These are phyloP conservation scores for Drosophila ustulata DNA, from an alignment of 2,888 invertebrate genomes.

Conservation along the genomic window DNA sequence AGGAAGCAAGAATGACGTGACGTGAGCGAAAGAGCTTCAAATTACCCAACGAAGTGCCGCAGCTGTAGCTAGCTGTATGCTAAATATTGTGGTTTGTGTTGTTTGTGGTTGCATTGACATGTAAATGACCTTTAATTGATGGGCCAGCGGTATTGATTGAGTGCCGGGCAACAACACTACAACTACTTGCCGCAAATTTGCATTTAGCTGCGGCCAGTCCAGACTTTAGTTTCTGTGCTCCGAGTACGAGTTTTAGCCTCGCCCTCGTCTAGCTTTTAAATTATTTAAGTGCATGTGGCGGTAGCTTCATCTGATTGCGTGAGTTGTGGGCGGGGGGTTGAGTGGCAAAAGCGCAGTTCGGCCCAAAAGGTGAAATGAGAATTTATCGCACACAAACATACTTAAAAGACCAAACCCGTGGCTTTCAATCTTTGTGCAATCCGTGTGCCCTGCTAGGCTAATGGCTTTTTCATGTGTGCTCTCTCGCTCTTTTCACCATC, in stretches of 20 bases:
- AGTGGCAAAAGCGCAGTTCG: slow-evolving; percentile 69
- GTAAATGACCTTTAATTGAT: slow-evolving; percentile 80
- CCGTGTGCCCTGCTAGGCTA: slow-evolving; percentile 48
- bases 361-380: slow-evolving; percentile 61
- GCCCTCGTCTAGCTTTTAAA: slow-evolving; percentile 56
- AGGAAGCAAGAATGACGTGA: slow-evolving; percentile 51
- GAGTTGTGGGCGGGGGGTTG: not conserved
- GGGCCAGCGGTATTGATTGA: slow-evolving; percentile 69
- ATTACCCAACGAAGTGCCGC: slow-evolving; percentile 40
- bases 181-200: slow-evolving; percentile 50
- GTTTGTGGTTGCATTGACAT: slow-evolving; percentile 69
- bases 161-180: slow-evolving; percentile 31
- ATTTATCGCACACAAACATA: slow-evolving; percentile 73
- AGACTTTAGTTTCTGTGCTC: not conserved
- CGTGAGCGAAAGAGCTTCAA: slow-evolving; percentile 45
- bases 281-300: slow-evolving; percentile 69
- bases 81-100: slow-evolving; percentile 38
- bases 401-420: slow-evolving; percentile 47
- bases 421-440: slow-evolving; percentile 34
- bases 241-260: not conserved
- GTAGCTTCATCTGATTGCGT: slow-evolving; percentile 69
- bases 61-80: slow-evolving; percentile 26
- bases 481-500: not conserved
- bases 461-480: slow-evolving; percentile 71
- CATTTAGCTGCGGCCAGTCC: slow-evolving; percentile 52